Evolutionary conservation across 2,888 invertebrate genomes (phyloP), one percentile per base, ranked within the genome.

Genomic region (Drosophila cracens): DNA sequence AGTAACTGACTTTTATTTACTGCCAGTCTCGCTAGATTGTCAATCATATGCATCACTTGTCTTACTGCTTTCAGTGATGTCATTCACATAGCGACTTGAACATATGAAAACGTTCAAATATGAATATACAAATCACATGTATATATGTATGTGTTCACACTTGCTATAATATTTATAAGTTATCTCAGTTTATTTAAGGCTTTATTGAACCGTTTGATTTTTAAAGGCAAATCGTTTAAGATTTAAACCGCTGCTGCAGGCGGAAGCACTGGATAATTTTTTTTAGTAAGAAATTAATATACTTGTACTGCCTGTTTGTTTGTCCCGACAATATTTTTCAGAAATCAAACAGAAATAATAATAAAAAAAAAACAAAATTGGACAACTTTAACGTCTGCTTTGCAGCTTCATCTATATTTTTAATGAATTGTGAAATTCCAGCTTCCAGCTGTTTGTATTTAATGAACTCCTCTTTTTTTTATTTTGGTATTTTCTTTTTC

Each of bases 41-140:
- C 82, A 87, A 87, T 89, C 89, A 90, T 90, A 74, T 90, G 90
- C 83, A 77, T 86, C 87, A 73, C 72, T 82, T 74, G 72, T 58
- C 74, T 61, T 60, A 52, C 58, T 57, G 66, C 68, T 66, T 31
- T 54, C 60, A 69, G 53, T 71, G 68, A 74, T 79, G 73, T 74
- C 81, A 75, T 69, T 54, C 63, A 65, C 53, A 70, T 27, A 60
- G 69, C 36, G 51, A 59, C 34, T 56, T 49, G 21, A 71, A 52
- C 34, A 52, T 43, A 43, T 51, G 48, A 62, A 57, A 65, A 64
- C 56, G 34, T 33, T 18, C 11, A 21, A 21, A 31, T 25, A 2
- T 25, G 16, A 6, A 25, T 61, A 46, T 58, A 62, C 43, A 40
- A 33, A 57, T 34, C 33, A 38, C 48, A 33, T 49, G 29, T 27